Base-by-base conservation (phyloP, 1,140 invertebrate species). In the Goniozus legneri region DNA sequence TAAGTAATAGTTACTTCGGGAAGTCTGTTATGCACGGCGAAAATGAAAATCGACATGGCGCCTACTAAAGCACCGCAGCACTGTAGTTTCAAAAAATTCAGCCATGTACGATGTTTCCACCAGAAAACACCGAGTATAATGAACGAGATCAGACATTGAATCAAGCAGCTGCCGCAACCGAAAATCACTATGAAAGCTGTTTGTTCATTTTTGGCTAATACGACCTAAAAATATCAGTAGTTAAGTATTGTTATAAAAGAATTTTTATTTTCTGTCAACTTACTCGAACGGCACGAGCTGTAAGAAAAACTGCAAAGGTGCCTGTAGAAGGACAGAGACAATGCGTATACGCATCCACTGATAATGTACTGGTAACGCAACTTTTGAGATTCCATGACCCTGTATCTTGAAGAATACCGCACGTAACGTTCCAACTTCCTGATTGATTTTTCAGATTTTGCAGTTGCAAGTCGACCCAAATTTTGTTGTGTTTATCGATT, bases 61-160 rank as follows among this genome's bases (percentile, higher is more conserved):
- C 78, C 77, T 3, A 79, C 70, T 19, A 82, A 71, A 21, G 82
- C 80, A 27, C 73, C 65, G 54, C 82, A 84, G 56, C 82, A 84
- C 54, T 86, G 83, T 47, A 86, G 75, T 71, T 85, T 85, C 31
- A 85, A 70, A 70, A 84, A 84, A 53, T 83, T 79, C 18, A 84
- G 63, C 63, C 82, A 84, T 43, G 78, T 82, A 39, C 78, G 77
- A 45, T 79, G 76, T 47, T 77, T 79, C 61, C 77, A 80, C 79
- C 82, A 83, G 55, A 79, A 79, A 14, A 74, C 71, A 16, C 80
- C 60, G 12, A 84, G 68, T 36, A 84, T 73, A 27, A 81, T 60
- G 4, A 78, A 73, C 2, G 82, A 74, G 4, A 83, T 51, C 6
- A 79, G 63, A 44, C 80, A 79, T 41, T 82, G 81, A 12, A 82